A percentile compares a stretch with the other conserved stretches of the same genome.
phyloP scores from a whole-genome alignment of 2,113 vertebrate species.

The Neolamprologus tretocephalus region DNA sequence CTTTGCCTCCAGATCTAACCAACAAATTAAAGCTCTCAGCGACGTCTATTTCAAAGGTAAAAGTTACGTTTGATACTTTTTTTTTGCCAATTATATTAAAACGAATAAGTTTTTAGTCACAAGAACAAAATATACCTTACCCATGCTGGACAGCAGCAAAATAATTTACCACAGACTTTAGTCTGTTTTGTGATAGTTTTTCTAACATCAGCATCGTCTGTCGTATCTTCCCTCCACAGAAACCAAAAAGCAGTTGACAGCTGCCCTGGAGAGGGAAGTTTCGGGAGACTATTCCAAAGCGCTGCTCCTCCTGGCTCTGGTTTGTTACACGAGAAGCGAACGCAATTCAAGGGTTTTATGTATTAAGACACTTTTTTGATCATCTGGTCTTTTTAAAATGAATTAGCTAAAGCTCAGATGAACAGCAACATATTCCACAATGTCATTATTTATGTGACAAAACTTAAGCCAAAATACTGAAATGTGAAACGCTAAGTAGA shows the following conservation, averaged over 20 bases:
- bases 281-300: slow-evolving; percentile 70
- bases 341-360: fast-evolving
- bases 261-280: slow-evolving; percentile 62
- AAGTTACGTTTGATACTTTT: not conserved
- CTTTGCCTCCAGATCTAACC: slow-evolving; percentile 70
- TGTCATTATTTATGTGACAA: not conserved
- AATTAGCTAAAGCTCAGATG: not conserved
- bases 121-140: not conserved
- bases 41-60: slow-evolving; percentile 67
- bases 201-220: fast-evolving
- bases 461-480: not conserved
- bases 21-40: slow-evolving; percentile 69
- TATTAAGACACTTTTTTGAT: not conserved
- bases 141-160: not conserved
- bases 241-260: slow-evolving; percentile 64
- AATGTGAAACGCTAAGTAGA: fast-evolving
- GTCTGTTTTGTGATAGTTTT: not conserved
- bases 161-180: fast-evolving
- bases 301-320: slow-evolving; percentile 70
- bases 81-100: not conserved
- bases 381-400: fast-evolving
- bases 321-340: slow-evolving; percentile 13
- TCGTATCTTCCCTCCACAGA: slow-evolving; percentile 21
- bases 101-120: fast-evolving
- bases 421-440: not conserved